phyloP scores from a whole-genome alignment of 2,113 vertebrate genomes.

The Dipodomys merriami region DNA sequence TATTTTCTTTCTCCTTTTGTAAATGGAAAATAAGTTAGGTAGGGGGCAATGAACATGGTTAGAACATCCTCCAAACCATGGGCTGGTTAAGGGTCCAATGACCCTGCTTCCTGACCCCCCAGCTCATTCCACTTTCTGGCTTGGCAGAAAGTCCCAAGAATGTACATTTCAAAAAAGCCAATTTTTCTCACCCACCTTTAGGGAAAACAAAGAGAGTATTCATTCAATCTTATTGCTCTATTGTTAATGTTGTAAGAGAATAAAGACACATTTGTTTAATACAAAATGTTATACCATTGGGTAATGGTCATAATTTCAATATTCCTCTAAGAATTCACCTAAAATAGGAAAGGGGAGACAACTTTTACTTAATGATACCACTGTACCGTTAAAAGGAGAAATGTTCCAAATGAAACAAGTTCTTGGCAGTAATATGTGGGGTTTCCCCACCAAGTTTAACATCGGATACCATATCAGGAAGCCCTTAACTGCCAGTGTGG shows the following conservation, averaged over 20 bases:
- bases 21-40: not conserved
- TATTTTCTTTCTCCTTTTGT: not conserved
- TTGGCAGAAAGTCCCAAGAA: not conserved
- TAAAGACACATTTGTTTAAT: constrained; percentile 68
- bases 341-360: constrained; percentile 32
- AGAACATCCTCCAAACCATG: not conserved
- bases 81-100: not conserved
- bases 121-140: not conserved
- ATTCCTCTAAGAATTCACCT: constrained; percentile 54
- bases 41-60: not conserved
- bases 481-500: constrained; percentile 8
- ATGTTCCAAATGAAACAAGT: constrained; percentile 59
- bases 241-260: constrained; percentile 42
- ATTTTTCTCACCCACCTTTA: not conserved
- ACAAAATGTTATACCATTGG: constrained; percentile 5
- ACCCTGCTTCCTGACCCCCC: accelerated
- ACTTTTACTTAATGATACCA: constrained; percentile 9
- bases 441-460: constrained; percentile 58
- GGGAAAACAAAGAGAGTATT: constrained; percentile 30
- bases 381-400: constrained; percentile 23
- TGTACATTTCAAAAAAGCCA: not conserved
- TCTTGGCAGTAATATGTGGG: constrained; percentile 62
- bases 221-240: not conserved
- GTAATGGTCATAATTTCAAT: constrained; percentile 43
- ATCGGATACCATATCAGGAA: constrained; percentile 55